phyloP scores from a whole-genome alignment of 2,888 invertebrate genomes.

The Cryptocephalus primarius region DNA sequence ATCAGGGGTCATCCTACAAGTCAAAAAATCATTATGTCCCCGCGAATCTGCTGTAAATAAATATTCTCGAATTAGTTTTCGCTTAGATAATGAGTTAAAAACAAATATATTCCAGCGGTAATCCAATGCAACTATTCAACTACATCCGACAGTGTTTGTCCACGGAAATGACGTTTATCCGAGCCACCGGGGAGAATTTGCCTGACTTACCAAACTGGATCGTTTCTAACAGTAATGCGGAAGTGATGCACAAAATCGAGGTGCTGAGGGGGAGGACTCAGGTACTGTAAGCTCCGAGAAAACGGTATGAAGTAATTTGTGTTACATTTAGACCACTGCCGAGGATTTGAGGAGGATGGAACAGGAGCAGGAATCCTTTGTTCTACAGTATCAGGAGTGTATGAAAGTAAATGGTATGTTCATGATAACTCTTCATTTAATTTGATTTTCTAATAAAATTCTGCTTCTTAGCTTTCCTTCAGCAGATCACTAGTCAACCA shows the following conservation, averaged over 20 bases:
- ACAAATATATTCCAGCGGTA: constrained; percentile 42
- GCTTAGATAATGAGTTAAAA: too few species aligned
- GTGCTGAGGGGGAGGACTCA: constrained; percentile 53
- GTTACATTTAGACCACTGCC: constrained; percentile 46
- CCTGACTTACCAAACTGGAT: constrained; percentile 25
- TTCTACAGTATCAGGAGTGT: constrained; percentile 76
- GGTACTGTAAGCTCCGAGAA: constrained; percentile 15
- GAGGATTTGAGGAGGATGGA: constrained; percentile 65
- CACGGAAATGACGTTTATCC: constrained; percentile 62
- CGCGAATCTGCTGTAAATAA: too few species aligned
- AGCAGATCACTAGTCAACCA: constrained; percentile 47
- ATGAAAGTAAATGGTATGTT: constrained; percentile 59
- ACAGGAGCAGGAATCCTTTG: constrained; percentile 76
- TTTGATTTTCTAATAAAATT: neutral
- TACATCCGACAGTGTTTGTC: constrained; percentile 68
- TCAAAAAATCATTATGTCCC: too few species aligned
- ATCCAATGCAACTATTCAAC: constrained; percentile 63
- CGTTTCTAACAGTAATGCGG: constrained; percentile 35
- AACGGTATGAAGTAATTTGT: neutral
- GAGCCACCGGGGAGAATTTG: constrained; percentile 33
- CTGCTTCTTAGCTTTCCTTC: constrained; percentile 47
- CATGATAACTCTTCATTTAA: neutral
- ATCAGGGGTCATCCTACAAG: too few species aligned
- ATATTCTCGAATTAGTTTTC: neutral
- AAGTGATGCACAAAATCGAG: constrained; percentile 56